Percentiles rank a stretch among this genome's conserved stretches.
phyloP scores from a whole-genome alignment of 37 sponge, comb jelly and placozoan species.

The Beroe forskalii region DNA sequence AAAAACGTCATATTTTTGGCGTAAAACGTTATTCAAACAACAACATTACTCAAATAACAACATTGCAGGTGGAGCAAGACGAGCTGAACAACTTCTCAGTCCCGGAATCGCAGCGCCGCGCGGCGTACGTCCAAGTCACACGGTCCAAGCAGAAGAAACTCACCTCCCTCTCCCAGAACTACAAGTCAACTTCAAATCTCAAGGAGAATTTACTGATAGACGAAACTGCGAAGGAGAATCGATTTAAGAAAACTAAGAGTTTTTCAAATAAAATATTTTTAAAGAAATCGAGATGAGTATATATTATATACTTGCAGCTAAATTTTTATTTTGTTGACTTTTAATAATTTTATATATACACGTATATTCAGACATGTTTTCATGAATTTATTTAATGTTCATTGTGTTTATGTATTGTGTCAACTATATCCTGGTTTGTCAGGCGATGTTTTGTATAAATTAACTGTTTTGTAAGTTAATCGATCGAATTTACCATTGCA shows the following conservation, averaged over 20 bases:
- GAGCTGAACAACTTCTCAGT: not conserved
- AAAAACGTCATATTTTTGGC: too few relatives aligned
- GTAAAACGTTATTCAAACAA: too few relatives aligned
- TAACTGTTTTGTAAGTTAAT: too few relatives aligned
- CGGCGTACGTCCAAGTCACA: conserved; percentile 31
- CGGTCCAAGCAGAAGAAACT: conserved; percentile 11
- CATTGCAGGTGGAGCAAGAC: conserved; percentile 36
- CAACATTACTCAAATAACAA: too few relatives aligned
- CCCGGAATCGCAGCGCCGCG: conserved; percentile 1
- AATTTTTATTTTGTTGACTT: not conserved
- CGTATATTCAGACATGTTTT: not conserved
- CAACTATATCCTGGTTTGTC: too few relatives aligned
- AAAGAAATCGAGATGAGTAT: not conserved
- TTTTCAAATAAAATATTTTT: conserved; percentile 38
- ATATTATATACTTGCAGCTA: not conserved
- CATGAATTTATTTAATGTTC: not conserved
- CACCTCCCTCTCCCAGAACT: not conserved
- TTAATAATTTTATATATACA: not conserved
- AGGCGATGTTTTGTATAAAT: too few relatives aligned
- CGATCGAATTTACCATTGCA: too few relatives aligned
- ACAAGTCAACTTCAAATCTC: conserved; percentile 39
- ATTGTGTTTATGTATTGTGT: not conserved
- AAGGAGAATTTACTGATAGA: not conserved
- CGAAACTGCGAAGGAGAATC: not conserved
- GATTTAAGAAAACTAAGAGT: conserved; percentile 13